Evolutionary conservation across 2,888 invertebrate species (phyloP), one percentile per base, ranked within the genome.

Genomic region (Chalcosyrphus nemorum): DNA sequence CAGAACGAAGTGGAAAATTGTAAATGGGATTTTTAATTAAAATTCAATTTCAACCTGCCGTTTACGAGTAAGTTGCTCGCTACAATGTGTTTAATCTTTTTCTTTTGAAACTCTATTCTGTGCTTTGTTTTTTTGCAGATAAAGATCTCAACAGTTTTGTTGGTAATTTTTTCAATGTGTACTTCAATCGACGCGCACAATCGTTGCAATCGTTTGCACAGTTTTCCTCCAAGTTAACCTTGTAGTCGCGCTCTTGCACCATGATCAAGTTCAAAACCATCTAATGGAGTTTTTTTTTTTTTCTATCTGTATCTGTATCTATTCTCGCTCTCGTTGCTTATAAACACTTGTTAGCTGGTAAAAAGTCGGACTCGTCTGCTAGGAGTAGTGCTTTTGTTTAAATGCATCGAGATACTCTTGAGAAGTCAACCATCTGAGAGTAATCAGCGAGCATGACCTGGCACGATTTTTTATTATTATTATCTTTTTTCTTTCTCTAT

Each of bases 361-460:
- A n/a, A n/a, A n/a, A n/a, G 29, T 19, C 35, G 54, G 50, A 13
- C 24, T 54, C 54, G 27, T 68, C 70, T 29, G 61, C 17, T 2
- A 2, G 11, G 29, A 15, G 61, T 17, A 21, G 61, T 19, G 52
- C 63, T 56, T 66, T 66, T 72, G 59, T 54, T 68, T 80, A 68
- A 74, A 74, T 66, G 65, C 71, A 72, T 21, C 52, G 7, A 47
- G 41, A 71, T 57, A 68, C 61, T 68, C 82, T 68, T 68, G 63
- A 80, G 74, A 70, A 84, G 84, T 84, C 80, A 84, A 80, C 70
- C 78, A 74, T 70, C 74, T 54, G 54, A 82, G 72, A 84, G 84
- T 78, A 80, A 84, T 84, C 84, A 84, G 74, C 84, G 45, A 75
- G 84, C 70, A 84, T 84, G 84, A 84, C 84, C 84, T 75, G 84